A percentile compares a stretch with the other conserved stretches of the same genome.
phyloP scores from a whole-genome alignment of 1,140 invertebrate species.

The Acromyrmex heyeri region DNA sequence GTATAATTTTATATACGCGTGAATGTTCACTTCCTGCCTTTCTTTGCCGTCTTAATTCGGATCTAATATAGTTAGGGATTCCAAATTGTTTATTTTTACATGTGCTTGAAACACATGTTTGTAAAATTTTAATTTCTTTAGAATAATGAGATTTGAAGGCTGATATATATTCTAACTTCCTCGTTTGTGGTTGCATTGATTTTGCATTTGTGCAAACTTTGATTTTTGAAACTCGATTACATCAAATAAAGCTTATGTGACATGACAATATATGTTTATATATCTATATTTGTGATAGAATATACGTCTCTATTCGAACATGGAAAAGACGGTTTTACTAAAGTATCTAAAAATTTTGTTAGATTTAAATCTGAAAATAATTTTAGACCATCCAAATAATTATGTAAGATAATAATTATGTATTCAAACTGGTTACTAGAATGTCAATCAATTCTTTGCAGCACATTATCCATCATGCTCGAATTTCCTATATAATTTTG shows the following conservation, averaged over 20 bases:
- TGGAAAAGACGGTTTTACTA: neutral
- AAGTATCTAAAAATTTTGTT: too few species aligned
- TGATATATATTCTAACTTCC: neutral
- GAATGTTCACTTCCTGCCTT: neutral
- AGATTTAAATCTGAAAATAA: too few species aligned
- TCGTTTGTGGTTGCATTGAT: neutral
- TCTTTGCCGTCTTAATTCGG: constrained; percentile 9
- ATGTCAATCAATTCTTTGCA: too few species aligned
- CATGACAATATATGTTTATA: neutral
- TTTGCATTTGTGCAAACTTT: neutral
- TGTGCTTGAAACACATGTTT: neutral
- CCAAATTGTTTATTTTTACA: neutral
- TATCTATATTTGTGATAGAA: neutral
- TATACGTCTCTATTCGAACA: neutral
- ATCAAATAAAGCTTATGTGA: neutral
- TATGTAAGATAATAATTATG: too few species aligned
- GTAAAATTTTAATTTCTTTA: neutral
- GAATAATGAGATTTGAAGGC: neutral
- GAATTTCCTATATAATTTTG: too few species aligned
- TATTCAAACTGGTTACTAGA: too few species aligned
- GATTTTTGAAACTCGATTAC: constrained; percentile 2
- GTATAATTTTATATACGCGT: constrained; percentile 6
- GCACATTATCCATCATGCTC: too few species aligned
- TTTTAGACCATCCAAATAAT: too few species aligned
- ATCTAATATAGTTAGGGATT: neutral